phyloP scores from a whole-genome alignment of 2,113 vertebrate genomes.

The Apteryx mantelli region DNA sequence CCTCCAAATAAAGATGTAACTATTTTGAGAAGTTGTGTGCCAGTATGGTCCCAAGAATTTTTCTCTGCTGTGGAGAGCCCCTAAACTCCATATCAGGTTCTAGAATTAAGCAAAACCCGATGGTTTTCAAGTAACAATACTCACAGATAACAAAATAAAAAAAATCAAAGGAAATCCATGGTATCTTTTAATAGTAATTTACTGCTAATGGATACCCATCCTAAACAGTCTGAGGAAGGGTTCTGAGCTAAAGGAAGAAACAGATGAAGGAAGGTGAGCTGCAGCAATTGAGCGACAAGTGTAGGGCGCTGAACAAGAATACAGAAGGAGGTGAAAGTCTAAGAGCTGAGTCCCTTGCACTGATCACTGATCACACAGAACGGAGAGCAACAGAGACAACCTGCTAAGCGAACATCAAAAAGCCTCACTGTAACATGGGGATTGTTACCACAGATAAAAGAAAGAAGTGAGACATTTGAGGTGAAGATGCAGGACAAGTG shows the following conservation, averaged over 20 bases:
- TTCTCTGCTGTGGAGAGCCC: neutral
- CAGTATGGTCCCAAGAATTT: neutral
- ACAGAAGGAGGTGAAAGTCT: neutral
- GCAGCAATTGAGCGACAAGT: rapidly evolving
- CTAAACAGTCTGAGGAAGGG: neutral
- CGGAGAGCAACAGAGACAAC: neutral
- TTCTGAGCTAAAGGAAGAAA: rapidly evolving
- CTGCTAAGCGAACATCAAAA: neutral
- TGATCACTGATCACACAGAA: neutral
- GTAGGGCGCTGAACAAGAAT: neutral
- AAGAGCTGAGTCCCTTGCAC: rapidly evolving
- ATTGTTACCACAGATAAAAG: neutral
- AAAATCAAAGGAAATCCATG: neutral
- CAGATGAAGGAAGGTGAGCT: neutral
- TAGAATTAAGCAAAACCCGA: neutral
- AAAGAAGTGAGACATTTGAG: neutral
- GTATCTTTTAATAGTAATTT: neutral
- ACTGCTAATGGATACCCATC: neutral
- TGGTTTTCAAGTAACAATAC: neutral
- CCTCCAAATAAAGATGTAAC: neutral
- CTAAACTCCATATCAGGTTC: neutral
- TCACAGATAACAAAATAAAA: neutral
- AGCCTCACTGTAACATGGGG: rapidly evolving
- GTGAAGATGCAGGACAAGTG: neutral
- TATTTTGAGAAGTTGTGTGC: neutral